Conservation (phyloP, 2,888 invertebrate species). For the Sarcophaga caerulescens region DNA sequence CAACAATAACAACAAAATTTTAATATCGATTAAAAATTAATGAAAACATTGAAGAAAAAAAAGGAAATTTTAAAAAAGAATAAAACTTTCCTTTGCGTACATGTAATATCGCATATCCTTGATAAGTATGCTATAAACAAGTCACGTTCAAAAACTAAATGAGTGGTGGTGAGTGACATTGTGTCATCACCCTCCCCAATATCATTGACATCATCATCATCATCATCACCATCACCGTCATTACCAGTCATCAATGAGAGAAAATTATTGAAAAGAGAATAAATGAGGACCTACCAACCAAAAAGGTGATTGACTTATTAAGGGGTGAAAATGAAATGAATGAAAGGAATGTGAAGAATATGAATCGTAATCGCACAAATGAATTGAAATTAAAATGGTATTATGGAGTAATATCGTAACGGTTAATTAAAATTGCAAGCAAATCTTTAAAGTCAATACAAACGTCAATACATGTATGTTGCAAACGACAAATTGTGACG, state of each 20-base stretch:
- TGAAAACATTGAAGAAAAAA: not conserved
- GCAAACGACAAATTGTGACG: too few species aligned
- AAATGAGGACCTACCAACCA: not conserved
- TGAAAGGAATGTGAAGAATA: not conserved
- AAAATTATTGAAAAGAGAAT: not conserved
- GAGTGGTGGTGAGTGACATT: not conserved
- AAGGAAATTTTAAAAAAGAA: not conserved
- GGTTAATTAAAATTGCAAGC: too few species aligned
- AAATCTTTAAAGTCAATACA: too few species aligned
- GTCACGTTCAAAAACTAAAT: not conserved
- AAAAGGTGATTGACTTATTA: conserved; percentile 48
- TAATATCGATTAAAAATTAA: not conserved
- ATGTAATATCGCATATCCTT: not conserved
- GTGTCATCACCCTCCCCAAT: not conserved
- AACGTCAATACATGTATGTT: too few species aligned
- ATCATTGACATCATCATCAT: not conserved
- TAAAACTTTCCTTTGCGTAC: not conserved
- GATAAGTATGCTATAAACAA: not conserved
- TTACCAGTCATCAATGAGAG: not conserved
- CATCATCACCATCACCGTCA: not conserved
- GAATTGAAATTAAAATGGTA: not conserved
- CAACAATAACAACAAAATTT: not conserved
- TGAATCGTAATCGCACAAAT: not conserved
- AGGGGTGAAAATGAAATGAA: conserved; percentile 28
- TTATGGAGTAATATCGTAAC: too few species aligned